Evolutionary conservation across 1,140 invertebrate species (phyloP).

Genomic region (Papilio aristodemus): DNA sequence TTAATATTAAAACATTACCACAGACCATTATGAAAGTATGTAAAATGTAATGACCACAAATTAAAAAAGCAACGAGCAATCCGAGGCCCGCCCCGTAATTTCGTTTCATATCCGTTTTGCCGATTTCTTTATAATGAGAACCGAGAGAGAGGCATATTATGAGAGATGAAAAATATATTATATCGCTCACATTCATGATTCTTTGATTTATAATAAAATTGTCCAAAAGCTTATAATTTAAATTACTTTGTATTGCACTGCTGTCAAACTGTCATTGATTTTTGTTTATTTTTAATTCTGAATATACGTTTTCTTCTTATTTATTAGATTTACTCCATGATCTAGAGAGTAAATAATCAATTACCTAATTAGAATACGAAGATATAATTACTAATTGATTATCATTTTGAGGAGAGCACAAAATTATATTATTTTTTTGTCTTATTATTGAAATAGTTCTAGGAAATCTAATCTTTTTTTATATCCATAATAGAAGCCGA

Average conservation of each 20-base stretch:
- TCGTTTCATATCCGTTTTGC: conserved; percentile 49
- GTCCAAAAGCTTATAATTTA: conserved; percentile 13
- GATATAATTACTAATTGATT: too few relatives aligned
- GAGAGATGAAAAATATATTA: conserved; percentile 56
- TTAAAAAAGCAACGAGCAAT: conserved; percentile 51
- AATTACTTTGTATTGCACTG: not conserved
- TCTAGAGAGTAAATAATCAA: not conserved
- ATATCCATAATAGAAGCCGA: too few relatives aligned
- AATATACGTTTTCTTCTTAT: not conserved
- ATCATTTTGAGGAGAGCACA: too few relatives aligned
- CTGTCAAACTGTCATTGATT: conserved; percentile 5
- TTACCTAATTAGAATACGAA: too few relatives aligned
- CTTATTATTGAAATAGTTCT: too few relatives aligned
- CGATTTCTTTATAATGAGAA: conserved; percentile 59
- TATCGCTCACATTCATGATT: conserved; percentile 39
- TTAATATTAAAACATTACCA: conserved; percentile 67
- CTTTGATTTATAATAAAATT: conserved; percentile 33
- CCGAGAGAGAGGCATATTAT: conserved; percentile 56
- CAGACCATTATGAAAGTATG: conserved; percentile 60
- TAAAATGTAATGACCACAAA: conserved; percentile 56
- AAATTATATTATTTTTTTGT: too few relatives aligned
- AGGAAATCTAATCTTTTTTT: too few relatives aligned
- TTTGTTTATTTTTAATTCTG: conserved; percentile 1
- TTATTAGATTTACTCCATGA: not conserved
- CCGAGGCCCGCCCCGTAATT: conserved; percentile 66